Conservation (phyloP, 2,888 invertebrate species). For the Stenodera caucasica region DNA sequence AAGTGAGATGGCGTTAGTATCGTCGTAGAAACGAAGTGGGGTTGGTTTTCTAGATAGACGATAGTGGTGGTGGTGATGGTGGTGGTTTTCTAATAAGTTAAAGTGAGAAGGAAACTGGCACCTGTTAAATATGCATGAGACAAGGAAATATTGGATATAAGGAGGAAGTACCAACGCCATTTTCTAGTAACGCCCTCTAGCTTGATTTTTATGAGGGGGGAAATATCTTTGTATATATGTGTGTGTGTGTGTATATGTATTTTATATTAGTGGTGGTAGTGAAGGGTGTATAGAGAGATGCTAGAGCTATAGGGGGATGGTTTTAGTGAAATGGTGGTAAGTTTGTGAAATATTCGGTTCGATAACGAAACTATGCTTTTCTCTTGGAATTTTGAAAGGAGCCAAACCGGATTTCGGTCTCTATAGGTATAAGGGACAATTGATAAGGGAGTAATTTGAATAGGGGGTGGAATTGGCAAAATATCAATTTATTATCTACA, state of each 20-base stretch:
- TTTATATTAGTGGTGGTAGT: slow-evolving; percentile 12
- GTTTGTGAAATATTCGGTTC: no score
- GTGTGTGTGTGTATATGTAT: slow-evolving; percentile 4
- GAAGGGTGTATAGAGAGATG: slow-evolving; percentile 3
- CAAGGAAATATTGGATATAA: slow-evolving; percentile 54
- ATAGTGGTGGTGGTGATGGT: neutral
- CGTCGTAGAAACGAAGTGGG: slow-evolving; percentile 8
- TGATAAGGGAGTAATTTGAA: no score
- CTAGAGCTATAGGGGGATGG: neutral
- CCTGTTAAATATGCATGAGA: slow-evolving; percentile 55
- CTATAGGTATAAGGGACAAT: no score
- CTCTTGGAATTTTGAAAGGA: no score
- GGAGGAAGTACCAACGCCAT: slow-evolving; percentile 51
- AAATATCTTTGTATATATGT: slow-evolving; percentile 7
- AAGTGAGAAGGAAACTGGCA: slow-evolving; percentile 38
- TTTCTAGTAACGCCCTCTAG: slow-evolving; percentile 51
- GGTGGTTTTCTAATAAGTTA: slow-evolving; percentile 10
- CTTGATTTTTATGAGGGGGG: slow-evolving; percentile 28
- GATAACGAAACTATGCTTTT: no score
- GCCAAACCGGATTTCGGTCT: no score
- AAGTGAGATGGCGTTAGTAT: slow-evolving; percentile 27
- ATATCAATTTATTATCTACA: no score
- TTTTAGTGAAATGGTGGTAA: no score
- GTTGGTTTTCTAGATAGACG: neutral
- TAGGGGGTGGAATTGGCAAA: no score